Conservation (phyloP, 2,113 vertebrate species). For the Miniopterus natalensis region DNA sequence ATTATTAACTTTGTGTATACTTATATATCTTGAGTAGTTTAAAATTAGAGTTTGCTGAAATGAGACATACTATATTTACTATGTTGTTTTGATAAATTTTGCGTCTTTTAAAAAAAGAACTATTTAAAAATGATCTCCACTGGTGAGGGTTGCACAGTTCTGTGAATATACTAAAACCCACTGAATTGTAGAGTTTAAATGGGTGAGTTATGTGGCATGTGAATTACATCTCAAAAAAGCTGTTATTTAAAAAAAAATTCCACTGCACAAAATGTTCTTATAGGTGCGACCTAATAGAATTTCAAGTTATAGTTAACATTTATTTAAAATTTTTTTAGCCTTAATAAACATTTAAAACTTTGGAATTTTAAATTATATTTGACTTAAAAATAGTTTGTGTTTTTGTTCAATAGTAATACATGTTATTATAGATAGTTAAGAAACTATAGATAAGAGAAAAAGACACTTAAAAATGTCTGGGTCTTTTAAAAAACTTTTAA, state of each 20-base stretch:
- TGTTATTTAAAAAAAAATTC: slow-evolving; percentile 22
- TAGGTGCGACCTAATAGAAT: slow-evolving; percentile 55
- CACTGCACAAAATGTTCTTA: slow-evolving; percentile 56
- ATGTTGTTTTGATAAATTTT: not conserved
- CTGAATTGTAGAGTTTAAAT: slow-evolving; percentile 24
- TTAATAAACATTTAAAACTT: slow-evolving; percentile 55
- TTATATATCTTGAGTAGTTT: slow-evolving; percentile 46
- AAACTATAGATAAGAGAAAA: slow-evolving; percentile 60
- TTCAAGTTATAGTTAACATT: slow-evolving; percentile 66
- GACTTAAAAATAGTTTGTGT: slow-evolving; percentile 56
- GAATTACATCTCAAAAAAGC: slow-evolving; percentile 31
- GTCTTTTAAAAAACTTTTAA: not conserved
- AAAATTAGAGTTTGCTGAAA: slow-evolving; percentile 58
- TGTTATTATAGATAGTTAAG: slow-evolving; percentile 17
- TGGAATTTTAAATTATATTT: slow-evolving; percentile 59
- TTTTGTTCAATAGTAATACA: slow-evolving; percentile 21
- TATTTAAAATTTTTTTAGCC: slow-evolving; percentile 17
- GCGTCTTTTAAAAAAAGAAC: not conserved
- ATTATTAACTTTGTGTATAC: not conserved
- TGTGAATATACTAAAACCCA: slow-evolving; percentile 27
- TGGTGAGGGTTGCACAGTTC: slow-evolving; percentile 16
- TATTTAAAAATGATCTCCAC: not conserved
- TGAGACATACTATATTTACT: not conserved
- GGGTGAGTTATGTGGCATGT: not conserved
- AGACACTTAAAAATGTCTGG: slow-evolving; percentile 23